A percentile compares a stretch with the other conserved stretches of the same genome.
phyloP scores from a whole-genome alignment of 2,888 invertebrate genomes.

The Leuctra nigra region DNA sequence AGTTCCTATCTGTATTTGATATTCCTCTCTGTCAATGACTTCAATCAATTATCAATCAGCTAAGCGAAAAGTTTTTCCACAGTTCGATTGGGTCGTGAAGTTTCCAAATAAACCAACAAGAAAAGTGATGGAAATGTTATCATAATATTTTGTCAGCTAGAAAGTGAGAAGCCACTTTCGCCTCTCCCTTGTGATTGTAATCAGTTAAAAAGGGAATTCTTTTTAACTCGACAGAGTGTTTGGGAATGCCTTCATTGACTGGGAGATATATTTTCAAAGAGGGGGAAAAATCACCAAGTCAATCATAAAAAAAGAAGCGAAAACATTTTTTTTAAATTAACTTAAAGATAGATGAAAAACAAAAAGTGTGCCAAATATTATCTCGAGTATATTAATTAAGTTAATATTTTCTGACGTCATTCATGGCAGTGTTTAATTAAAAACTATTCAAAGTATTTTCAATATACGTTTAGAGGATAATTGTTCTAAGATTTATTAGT shows the following conservation, averaged over 20 bases:
- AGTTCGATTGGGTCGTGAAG: neutral
- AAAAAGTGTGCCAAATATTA: no score
- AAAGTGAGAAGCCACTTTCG: slow-evolving; percentile 14
- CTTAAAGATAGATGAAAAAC: no score
- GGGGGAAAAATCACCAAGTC: no score
- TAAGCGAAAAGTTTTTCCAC: slow-evolving; percentile 8
- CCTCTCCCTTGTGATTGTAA: slow-evolving; percentile 1
- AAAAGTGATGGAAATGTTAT: slow-evolving; percentile 17
- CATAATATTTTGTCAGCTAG: slow-evolving; percentile 13
- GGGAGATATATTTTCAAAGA: neutral
- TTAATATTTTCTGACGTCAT: no score
- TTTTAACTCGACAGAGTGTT: slow-evolving; percentile 4
- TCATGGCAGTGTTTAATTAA: no score
- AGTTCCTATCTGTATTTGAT: neutral
- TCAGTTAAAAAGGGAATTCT: slow-evolving; percentile 15
- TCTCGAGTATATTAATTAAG: no score
- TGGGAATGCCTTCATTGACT: neutral
- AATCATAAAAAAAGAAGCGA: no score
- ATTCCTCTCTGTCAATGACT: neutral
- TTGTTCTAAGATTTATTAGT: no score
- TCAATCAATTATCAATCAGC: slow-evolving; percentile 1
- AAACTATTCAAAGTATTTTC: no score
- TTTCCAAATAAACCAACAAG: slow-evolving; percentile 11
- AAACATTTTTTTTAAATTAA: no score
- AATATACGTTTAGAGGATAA: no score